Base-by-base conservation (phyloP, 2,888 invertebrate genomes). In the Saturnia japonica region DNA sequence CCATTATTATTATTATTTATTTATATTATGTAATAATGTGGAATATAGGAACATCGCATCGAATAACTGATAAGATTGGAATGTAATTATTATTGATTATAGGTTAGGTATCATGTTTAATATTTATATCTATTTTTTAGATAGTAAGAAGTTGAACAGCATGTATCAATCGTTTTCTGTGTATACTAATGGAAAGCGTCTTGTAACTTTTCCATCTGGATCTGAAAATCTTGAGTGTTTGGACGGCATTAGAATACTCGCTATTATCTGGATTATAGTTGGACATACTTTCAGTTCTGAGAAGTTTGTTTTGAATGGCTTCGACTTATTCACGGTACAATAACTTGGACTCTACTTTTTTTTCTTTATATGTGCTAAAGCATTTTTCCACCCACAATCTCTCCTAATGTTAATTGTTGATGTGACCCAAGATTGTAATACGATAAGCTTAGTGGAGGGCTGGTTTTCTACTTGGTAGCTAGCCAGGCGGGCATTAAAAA, bases 241-340 rank as follows among this genome's bases (percentile, higher is more conserved):
- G 25, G 87, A 92, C 75, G 94, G 94, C 0, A 83, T 94, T 19
- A 82, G 91, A 71, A 79, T 87, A 0, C 69, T 93, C 0, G 88
- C 91, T 19, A 91, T 91, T 84, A 72, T 87, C 40, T 94, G 94
- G 94, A 84, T 94, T 19, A 78, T 94, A 8, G 40, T 88, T 16
- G 89, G 88, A 0, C 94, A 94, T 69, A 77, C 82, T 0, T 83
- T 80, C 19, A 67, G 68, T 14, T 72, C 75, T 14, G 75, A 78
- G 70, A 43, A 70, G 8, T 74, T 74, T 57, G 9, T 69, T 22
- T 71, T 77, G 1, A 85, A 85, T 45, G 73, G 72, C 25, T 0
- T 72, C 7, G 81, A 80, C 25, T 11, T 47, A 2, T 3, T 34
- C 8, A 1, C 7, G 47, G 82, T 84, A 72, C 71, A 76, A 67